Percentiles rank a stretch among this genome's conserved stretches.
phyloP scores from a whole-genome alignment of 1,140 invertebrate genomes.

The Aphelenchoides fujianensis region DNA sequence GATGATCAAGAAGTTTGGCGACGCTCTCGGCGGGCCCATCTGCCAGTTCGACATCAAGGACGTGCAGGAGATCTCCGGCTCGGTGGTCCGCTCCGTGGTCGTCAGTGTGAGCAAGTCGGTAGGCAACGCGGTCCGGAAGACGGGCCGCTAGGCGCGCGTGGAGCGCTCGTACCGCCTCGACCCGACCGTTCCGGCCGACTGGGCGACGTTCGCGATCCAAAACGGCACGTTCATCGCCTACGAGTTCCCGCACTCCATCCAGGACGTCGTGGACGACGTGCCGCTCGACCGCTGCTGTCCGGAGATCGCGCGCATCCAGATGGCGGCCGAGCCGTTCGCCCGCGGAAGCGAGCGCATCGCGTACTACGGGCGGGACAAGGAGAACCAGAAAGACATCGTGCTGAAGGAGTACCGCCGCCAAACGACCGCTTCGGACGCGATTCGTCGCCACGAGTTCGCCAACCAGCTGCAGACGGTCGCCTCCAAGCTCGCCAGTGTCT shows the following conservation, averaged over 20 bases:
- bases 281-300: conserved; percentile 5
- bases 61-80: no score
- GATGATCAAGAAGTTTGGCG: no score
- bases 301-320: conserved; percentile 26
- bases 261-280: conserved; percentile 29
- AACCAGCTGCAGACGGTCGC: conserved; percentile 36
- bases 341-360: conserved; percentile 27
- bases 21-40: no score
- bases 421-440: not conserved
- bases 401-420: conserved; percentile 26
- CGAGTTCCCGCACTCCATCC: conserved; percentile 25
- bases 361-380: conserved; percentile 21
- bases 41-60: no score
- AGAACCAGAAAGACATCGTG: conserved; percentile 23
- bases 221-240: conserved; percentile 26
- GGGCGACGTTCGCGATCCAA: no score
- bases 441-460: conserved; percentile 21
- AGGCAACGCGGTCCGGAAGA: no score
- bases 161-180: no score
- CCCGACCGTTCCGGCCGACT: no score
- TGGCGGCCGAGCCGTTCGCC: conserved; percentile 26
- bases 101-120: no score
- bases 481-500: conserved; percentile 18
- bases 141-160: no score
- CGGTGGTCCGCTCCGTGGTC: no score